Base-by-base conservation (phyloP, 2,888 invertebrate species). In the Drosophila dives region DNA sequence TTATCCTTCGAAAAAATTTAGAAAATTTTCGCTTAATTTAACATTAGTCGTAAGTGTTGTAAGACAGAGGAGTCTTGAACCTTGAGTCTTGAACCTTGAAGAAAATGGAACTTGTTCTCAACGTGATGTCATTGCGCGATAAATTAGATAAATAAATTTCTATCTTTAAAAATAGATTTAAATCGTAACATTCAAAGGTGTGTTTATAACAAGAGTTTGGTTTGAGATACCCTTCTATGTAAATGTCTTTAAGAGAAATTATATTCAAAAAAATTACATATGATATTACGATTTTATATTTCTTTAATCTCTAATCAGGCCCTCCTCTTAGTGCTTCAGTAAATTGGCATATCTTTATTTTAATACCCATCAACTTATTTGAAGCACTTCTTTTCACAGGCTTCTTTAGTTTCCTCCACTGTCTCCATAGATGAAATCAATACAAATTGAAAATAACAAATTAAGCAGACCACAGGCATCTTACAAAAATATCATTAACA, bases 361-460 rank as follows among this genome's bases (percentile, higher is more conserved):
- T n/a, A n/a, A 8, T 2, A 23, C 0, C 45, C 11, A 4, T 40
- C 3, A 12, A 36, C 69, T 68, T 59, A 81, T 48, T 68, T 64
- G 55, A 81, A 53, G 29, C 91, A 91, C 26, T 38, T 67, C 0
- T 56, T 29, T 34, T 90, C 82, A 50, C 90, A 91, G 11, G 23
- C 20, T 6, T 72, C 33, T 33, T 70, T 58, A 0, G 71, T 54
- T 4, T 88, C 62, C 0, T 72, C 26, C 26, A 26, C 26, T 5
- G 26, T 4, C 26, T 26, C 26, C 26, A 26, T 26, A 2, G 0
- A 26, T 26, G 5, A 26, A 26, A 26, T n/a, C n/a, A n/a, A n/a
- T n/a, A n/a, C n/a, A n/a, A n/a, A n/a, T n/a, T n/a, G n/a, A n/a
- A n/a, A n/a, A n/a, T n/a, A n/a, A n/a, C n/a, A 81, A 79, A 56